These are phyloP conservation scores for Eubasilissa splendida DNA, from an alignment of 2,888 invertebrate species.

Conservation along the genomic window DNA sequence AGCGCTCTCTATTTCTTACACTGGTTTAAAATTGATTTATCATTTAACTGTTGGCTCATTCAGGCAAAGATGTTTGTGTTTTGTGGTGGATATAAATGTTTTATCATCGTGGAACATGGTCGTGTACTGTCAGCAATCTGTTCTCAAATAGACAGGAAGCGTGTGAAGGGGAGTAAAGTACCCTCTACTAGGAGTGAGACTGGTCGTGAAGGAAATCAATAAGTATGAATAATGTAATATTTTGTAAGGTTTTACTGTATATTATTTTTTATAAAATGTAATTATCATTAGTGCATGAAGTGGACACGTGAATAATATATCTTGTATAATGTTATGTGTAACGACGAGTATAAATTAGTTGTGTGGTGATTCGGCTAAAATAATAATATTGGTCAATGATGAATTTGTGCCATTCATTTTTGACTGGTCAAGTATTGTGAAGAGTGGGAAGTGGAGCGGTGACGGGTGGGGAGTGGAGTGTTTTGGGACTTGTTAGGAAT, in stretches of 20 bases:
- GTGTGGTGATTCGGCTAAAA: neutral
- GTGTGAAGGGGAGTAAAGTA: too few species aligned
- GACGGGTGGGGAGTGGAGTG: too few species aligned
- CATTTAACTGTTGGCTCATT: too few species aligned
- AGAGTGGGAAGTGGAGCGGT: neutral
- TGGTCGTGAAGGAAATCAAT: conserved; percentile 10
- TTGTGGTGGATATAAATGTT: too few species aligned
- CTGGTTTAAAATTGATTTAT: too few species aligned
- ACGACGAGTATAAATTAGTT: conserved; percentile 10
- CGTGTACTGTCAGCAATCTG: too few species aligned
- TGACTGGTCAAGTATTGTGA: neutral
- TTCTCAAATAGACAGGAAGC: too few species aligned
- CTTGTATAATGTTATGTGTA: conserved; percentile 4
- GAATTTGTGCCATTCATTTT: too few species aligned
- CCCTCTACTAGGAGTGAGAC: neutral
- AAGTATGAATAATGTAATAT: conserved; percentile 13
- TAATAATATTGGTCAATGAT: too few species aligned
- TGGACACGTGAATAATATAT: conserved; percentile 4
- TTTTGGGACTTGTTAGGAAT: neutral
- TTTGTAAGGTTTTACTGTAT: conserved; percentile 13
- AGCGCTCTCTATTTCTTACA: too few species aligned
- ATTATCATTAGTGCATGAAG: conserved; percentile 12
- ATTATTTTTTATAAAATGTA: conserved; percentile 21
- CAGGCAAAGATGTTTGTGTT: too few species aligned
- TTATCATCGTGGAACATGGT: too few species aligned